Conservation (phyloP, 1,140 invertebrate species). For the Diabrotica virgifera region DNA sequence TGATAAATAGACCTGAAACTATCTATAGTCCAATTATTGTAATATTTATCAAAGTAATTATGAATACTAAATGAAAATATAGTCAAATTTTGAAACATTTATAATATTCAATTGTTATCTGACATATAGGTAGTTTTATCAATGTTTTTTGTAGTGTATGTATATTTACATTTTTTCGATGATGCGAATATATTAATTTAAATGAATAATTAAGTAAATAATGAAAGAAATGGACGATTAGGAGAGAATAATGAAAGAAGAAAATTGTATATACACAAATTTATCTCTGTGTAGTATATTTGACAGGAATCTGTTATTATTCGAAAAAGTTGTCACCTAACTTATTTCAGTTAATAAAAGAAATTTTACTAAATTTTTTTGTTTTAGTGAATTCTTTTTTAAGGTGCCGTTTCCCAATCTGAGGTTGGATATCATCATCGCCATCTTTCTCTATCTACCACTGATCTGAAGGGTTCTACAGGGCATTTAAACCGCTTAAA, state of each 20-base stretch:
- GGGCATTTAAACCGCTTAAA: too few species aligned
- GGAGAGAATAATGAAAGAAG: slow-evolving; percentile 25
- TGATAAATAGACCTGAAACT: too few species aligned
- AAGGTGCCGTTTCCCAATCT: too few species aligned
- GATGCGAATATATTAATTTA: slow-evolving; percentile 17
- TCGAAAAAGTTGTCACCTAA: slow-evolving; percentile 46
- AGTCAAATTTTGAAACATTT: slow-evolving; percentile 40
- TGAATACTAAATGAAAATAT: slow-evolving; percentile 28
- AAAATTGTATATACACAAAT: slow-evolving; percentile 43
- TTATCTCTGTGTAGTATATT: slow-evolving; percentile 43
- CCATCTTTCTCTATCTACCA: too few species aligned
- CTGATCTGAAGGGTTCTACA: too few species aligned
- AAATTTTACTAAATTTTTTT: slow-evolving; percentile 41
- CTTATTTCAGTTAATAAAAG: slow-evolving; percentile 49
- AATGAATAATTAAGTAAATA: neutral
- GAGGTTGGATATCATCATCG: too few species aligned
- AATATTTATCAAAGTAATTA: slow-evolving; percentile 39
- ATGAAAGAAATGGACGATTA: slow-evolving; percentile 7
- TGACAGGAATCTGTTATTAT: slow-evolving; percentile 45
- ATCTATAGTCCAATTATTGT: slow-evolving; percentile 8
- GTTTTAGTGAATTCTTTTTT: neutral
- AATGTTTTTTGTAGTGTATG: slow-evolving; percentile 49
- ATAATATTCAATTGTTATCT: slow-evolving; percentile 48
- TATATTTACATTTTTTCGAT: slow-evolving; percentile 43
- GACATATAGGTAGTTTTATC: slow-evolving; percentile 46